These are phyloP conservation scores for Sarcophaga peregrina DNA, from an alignment of 1,140 invertebrate genomes.

Conservation along the genomic window DNA sequence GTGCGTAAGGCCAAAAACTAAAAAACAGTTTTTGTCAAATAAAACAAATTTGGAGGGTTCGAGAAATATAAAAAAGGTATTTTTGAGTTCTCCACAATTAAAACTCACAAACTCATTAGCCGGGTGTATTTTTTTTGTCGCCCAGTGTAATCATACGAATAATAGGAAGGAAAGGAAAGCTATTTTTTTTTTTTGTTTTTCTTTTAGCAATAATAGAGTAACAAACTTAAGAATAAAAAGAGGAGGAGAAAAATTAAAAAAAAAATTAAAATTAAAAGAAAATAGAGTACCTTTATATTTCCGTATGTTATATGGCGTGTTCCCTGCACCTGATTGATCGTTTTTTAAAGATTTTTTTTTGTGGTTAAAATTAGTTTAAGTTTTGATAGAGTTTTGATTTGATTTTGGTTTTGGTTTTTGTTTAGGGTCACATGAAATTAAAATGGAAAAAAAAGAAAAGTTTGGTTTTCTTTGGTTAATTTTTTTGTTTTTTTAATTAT, in stretches of 20 bases:
- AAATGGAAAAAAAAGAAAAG: constrained; percentile 42
- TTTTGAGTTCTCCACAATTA: too few relatives aligned
- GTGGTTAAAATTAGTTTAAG: constrained; percentile 45
- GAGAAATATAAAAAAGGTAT: too few relatives aligned
- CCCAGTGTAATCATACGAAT: too few relatives aligned
- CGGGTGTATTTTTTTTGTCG: too few relatives aligned
- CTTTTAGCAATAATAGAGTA: constrained; percentile 19
- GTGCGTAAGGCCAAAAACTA: too few relatives aligned
- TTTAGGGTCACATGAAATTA: constrained; percentile 49
- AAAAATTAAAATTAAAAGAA: constrained; percentile 58
- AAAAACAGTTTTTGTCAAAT: too few relatives aligned
- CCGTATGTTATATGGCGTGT: constrained; percentile 67
- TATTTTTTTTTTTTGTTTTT: too few relatives aligned
- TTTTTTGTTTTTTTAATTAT: constrained; percentile 36
- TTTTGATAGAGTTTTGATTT: constrained; percentile 48
- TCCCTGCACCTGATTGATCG: constrained; percentile 65
- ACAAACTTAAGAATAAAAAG: constrained; percentile 20
- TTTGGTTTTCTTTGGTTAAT: constrained; percentile 37
- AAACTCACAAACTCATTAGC: too few relatives aligned
- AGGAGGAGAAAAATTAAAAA: constrained; percentile 45
- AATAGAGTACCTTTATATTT: constrained; percentile 65
- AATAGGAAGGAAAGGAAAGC: too few relatives aligned
- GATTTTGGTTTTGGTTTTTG: constrained; percentile 47
- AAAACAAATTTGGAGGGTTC: too few relatives aligned
- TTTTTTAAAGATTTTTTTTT: constrained; percentile 44